Evolutionary conservation across 2,113 vertebrate species (phyloP).

Genomic region (Otolemur garnettii): DNA sequence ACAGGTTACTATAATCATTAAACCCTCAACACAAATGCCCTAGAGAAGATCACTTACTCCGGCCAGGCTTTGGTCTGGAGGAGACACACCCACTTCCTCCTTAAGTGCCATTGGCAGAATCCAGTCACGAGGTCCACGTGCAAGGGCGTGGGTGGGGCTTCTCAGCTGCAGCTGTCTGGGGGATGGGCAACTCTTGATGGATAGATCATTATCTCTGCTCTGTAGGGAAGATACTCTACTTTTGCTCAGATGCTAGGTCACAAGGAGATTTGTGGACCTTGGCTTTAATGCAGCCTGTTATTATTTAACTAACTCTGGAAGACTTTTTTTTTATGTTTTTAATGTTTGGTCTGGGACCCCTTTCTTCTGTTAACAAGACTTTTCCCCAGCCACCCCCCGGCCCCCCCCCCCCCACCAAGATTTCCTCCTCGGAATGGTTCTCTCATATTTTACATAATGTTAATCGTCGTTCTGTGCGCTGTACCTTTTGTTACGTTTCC

Average conservation of each 20-base stretch:
- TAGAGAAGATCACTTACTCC: background rate
- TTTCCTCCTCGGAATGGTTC: background rate
- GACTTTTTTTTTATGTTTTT: background rate
- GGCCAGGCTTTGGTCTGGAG: background rate
- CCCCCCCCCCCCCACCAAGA: too few species aligned
- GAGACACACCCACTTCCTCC: background rate
- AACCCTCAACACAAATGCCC: background rate
- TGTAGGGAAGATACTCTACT: background rate
- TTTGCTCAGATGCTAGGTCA: background rate
- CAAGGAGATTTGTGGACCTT: background rate
- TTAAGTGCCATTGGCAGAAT: background rate
- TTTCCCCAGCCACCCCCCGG: background rate
- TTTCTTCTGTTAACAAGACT: background rate
- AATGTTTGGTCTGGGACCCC: background rate
- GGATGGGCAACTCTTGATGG: background rate
- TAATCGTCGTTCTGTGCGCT: too few species aligned
- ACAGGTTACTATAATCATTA: background rate
- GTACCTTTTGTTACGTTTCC: background rate
- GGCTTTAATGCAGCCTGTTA: background rate
- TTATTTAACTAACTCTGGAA: background rate
- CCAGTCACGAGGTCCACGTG: background rate
- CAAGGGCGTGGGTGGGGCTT: background rate
- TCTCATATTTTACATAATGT: background rate
- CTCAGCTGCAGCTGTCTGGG: background rate
- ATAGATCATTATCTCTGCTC: background rate